phyloP scores from a whole-genome alignment of 2,113 vertebrate species.

The Oncorhynchus tshawytscha region DNA sequence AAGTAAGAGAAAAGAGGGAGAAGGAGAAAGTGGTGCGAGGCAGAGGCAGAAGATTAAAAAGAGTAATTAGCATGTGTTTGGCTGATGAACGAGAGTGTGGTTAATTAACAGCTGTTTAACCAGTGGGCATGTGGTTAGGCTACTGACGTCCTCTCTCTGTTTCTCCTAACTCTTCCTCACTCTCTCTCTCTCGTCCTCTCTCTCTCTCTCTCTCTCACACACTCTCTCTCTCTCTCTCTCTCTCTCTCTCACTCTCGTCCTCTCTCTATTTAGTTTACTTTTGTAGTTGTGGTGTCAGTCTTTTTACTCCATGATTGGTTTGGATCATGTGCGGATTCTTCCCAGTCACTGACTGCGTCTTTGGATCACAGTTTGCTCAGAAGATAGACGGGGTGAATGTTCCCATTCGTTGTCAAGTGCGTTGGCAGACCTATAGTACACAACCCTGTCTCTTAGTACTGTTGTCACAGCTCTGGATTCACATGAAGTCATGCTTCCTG shows the following conservation, averaged over 20 bases:
- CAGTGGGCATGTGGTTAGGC: conserved; percentile 54
- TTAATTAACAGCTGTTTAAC: conserved; percentile 80
- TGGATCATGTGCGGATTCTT: not conserved
- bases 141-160: conserved; percentile 31
- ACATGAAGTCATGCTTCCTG: not conserved
- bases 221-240: too few relatives aligned
- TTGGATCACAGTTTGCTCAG: conserved; percentile 4
- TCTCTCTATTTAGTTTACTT: not conserved
- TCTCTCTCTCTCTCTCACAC: too few relatives aligned
- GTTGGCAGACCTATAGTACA: not conserved
- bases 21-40: conserved; percentile 51
- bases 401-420: not conserved
- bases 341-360: not conserved
- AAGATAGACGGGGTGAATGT: not conserved
- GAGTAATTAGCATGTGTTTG: conserved; percentile 81
- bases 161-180: conserved; percentile 24
- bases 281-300: not conserved
- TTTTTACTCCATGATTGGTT: not conserved
- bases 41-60: conserved; percentile 77
- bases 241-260: too few relatives aligned
- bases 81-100: conserved; percentile 78
- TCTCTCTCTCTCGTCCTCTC: not conserved
- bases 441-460: not conserved
- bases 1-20: conserved; percentile 17
- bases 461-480: not conserved